phyloP scores from a whole-genome alignment of 2,797 vertebrate genomes.

The Mormyrops boulengeri region DNA sequence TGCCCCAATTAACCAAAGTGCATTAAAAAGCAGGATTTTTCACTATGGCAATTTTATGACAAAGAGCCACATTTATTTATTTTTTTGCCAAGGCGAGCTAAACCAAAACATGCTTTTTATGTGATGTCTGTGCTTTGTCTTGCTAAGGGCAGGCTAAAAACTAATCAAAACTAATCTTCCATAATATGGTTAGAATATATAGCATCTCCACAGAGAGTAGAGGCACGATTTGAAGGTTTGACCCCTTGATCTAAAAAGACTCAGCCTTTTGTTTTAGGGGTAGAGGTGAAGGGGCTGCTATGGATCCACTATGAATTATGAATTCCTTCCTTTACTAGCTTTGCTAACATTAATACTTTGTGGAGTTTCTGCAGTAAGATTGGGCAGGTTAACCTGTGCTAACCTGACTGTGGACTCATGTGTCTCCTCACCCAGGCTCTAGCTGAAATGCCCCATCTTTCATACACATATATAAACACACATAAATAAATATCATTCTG shows the following conservation, averaged over 20 bases:
- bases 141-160: background rate
- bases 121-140: background rate
- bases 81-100: background rate
- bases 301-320: background rate
- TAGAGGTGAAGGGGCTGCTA: background rate
- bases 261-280: background rate
- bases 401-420: background rate
- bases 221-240: background rate
- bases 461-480: background rate
- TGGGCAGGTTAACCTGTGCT: background rate
- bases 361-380: background rate
- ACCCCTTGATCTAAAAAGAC: background rate
- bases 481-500: background rate
- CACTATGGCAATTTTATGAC: background rate
- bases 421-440: background rate
- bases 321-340: background rate
- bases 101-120: background rate
- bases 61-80: background rate
- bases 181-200: background rate
- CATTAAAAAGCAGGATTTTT: background rate
- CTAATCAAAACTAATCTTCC: background rate
- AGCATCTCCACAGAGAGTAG: background rate
- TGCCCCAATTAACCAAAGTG: background rate
- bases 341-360: background rate
- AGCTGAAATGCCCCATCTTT: background rate